Percentiles rank a stretch among this genome's conserved stretches.
Conservation (phyloP, 2,888 invertebrate genomes). For the Andricus quercusramuli region DNA sequence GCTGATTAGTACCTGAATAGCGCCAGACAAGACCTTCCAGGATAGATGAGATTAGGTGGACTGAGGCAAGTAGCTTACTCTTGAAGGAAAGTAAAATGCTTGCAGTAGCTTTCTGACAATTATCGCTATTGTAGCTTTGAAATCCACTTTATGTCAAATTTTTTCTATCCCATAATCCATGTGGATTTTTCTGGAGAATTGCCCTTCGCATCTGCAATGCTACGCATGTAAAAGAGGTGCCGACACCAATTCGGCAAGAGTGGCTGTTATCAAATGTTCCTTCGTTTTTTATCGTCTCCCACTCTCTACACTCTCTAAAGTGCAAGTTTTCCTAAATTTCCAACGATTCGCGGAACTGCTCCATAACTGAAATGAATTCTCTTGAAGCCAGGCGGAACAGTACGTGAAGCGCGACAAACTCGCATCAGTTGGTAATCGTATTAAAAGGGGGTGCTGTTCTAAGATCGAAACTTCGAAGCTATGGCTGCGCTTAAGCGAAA, state of each 20-base stretch:
- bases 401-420: constrained; percentile 58
- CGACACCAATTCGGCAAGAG: constrained; percentile 52
- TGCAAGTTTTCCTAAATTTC: constrained; percentile 56
- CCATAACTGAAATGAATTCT: constrained; percentile 65
- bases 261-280: constrained; percentile 52
- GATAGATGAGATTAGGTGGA: no score
- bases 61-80: no score
- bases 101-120: background rate
- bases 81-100: background rate
- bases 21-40: no score
- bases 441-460: constrained; percentile 59
- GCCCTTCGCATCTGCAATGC: constrained; percentile 6
- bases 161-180: constrained; percentile 2
- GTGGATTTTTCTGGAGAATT: constrained; percentile 8
- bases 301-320: constrained; percentile 41
- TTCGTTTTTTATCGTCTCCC: constrained; percentile 53
- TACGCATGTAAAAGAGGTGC: constrained; percentile 51
- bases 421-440: constrained; percentile 61
- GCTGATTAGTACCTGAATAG: no score
- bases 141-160: background rate
- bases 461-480: constrained; percentile 53
- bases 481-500: constrained; percentile 29
- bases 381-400: constrained; percentile 43
- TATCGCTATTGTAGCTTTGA: background rate
- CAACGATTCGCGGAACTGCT: constrained; percentile 61